phyloP scores from a whole-genome alignment of 2,113 vertebrate genomes.

The Oenanthe oenanthe region DNA sequence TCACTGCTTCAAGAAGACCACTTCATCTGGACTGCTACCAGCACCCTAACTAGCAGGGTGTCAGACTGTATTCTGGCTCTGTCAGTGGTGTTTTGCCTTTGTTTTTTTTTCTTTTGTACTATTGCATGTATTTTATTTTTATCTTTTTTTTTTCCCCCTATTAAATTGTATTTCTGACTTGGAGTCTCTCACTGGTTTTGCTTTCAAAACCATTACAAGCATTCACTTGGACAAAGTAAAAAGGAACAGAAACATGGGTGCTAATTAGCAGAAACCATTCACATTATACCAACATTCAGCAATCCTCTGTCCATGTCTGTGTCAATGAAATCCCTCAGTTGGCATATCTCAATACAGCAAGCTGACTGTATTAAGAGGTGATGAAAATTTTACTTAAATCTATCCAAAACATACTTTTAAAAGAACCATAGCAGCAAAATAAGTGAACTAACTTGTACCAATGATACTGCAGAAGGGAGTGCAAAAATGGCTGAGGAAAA shows the following conservation, averaged over 20 bases:
- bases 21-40: too few species aligned
- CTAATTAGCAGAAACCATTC: constrained; percentile 3
- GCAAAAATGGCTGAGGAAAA: neutral
- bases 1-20: too few species aligned
- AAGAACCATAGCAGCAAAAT: neutral
- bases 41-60: too few species aligned
- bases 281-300: neutral
- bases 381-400: neutral
- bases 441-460: neutral
- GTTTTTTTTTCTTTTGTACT: too few species aligned
- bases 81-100: too few species aligned
- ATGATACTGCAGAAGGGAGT: neutral
- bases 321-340: neutral
- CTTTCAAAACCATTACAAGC: too few species aligned
- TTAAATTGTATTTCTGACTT: too few species aligned
- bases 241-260: neutral
- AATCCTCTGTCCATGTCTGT: neutral
- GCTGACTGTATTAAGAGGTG: neutral
- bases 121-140: too few species aligned
- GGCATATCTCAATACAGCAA: neutral
- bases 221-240: neutral
- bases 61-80: too few species aligned
- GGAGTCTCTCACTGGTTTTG: too few species aligned
- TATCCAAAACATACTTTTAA: neutral
- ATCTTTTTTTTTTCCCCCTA: too few species aligned